phyloP scores from a whole-genome alignment of 2,113 vertebrate species.

The Tachycineta bicolor region DNA sequence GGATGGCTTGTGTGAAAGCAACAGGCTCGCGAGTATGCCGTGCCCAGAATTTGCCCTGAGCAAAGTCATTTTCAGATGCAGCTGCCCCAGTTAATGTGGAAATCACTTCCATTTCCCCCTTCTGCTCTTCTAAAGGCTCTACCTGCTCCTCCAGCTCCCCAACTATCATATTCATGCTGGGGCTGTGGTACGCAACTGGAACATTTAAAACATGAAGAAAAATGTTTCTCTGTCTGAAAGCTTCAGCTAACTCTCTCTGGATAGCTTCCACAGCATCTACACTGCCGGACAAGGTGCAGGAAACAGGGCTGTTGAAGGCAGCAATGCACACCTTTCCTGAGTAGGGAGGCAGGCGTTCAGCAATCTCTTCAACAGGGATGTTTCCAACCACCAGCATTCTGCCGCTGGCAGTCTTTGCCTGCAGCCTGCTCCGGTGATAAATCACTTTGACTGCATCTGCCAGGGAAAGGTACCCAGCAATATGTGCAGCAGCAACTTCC shows the following conservation, averaged over 20 bases:
- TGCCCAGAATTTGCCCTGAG: conserved; percentile 82
- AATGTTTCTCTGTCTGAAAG: conserved; percentile 68
- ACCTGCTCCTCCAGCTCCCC: conserved; percentile 69
- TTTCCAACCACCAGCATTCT: conserved; percentile 86
- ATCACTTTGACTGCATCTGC: conserved; percentile 85
- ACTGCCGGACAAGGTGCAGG: conserved; percentile 85
- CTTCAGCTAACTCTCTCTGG: conserved; percentile 63
- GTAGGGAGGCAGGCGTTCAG: conserved; percentile 61
- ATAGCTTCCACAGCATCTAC: conserved; percentile 67
- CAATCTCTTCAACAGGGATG: conserved; percentile 73
- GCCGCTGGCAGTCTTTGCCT: conserved; percentile 75
- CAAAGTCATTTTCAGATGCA: conserved; percentile 73
- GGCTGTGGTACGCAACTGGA: conserved; percentile 84
- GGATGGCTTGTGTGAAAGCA: conserved; percentile 79
- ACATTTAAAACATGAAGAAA: conserved; percentile 80
- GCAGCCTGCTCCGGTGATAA: conserved; percentile 79
- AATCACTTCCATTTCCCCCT: conserved; percentile 74
- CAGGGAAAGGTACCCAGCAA: conserved; percentile 84
- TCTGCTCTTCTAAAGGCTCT: conserved; percentile 48
- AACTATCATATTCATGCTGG: conserved; percentile 83
- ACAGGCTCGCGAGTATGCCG: conserved; percentile 83
- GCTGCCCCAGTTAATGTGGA: conserved; percentile 81
- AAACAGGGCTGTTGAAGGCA: conserved; percentile 84
- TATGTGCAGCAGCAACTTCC: conserved; percentile 85
- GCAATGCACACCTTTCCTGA: conserved; percentile 78